phyloP scores from a whole-genome alignment of 1,140 invertebrate species.

The Aphelinus atriplicis region DNA sequence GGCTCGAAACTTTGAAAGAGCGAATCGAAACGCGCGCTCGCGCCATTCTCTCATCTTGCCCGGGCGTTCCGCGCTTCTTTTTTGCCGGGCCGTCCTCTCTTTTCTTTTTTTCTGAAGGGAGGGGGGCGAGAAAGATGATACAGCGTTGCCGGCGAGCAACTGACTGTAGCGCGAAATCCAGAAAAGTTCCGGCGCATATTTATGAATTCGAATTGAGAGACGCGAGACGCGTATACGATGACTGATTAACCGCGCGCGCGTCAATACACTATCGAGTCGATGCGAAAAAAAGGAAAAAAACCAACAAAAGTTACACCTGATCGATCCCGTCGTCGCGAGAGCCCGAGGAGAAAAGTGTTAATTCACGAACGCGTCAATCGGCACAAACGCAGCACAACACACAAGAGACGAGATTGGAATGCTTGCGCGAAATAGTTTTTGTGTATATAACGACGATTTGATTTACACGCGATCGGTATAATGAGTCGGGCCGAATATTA shows the following conservation, averaged over 20 bases:
- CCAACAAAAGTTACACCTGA: too few relatives aligned
- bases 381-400: neutral
- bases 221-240: too few relatives aligned
- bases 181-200: too few relatives aligned
- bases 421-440: neutral
- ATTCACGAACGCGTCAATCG: neutral
- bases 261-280: too few relatives aligned
- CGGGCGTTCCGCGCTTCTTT: neutral
- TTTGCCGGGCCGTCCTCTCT: neutral
- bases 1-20: slow-evolving; percentile 19
- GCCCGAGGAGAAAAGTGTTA: too few relatives aligned
- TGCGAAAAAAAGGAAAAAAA: too few relatives aligned
- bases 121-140: neutral
- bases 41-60: neutral
- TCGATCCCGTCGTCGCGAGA: too few relatives aligned
- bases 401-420: slow-evolving; percentile 17
- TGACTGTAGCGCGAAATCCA: too few relatives aligned
- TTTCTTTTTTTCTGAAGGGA: neutral
- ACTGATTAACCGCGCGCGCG: too few relatives aligned
- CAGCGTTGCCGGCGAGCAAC: neutral
- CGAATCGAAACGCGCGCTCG: neutral
- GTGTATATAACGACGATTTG: slow-evolving; percentile 1
- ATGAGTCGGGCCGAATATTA: neutral
- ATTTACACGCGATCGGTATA: neutral
- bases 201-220: too few relatives aligned